Evolutionary conservation across 2,888 invertebrate genomes (phyloP), one percentile per base, ranked within the genome.

Genomic region (Platypus cylindrus): DNA sequence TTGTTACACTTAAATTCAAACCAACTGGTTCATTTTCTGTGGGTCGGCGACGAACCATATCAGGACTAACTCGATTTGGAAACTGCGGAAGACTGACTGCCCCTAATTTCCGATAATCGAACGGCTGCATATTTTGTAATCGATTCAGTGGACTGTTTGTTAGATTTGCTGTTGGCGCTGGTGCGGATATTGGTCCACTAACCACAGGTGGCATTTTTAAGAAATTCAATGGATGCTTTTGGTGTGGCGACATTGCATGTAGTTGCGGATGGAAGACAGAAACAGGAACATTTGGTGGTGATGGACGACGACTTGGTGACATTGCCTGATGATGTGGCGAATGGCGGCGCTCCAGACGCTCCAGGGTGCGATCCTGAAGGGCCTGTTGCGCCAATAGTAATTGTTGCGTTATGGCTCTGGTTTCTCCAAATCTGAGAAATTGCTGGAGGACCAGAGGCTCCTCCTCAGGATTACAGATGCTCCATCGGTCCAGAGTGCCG

Each of bases 61-160:
- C 58, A 49, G 27, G 64, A 57, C 45, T 65, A 54, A 65, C 50
- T 66, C 63, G 62, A 62, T 32, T 46, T 9, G 49, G 68, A 66
- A 52, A 75, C 68, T 41, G 45, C 30, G 46, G 45, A 31, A 71
- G 52, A 5, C 69, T 69, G 45, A 75, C 72, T 45, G 75, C 71
- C 39, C 78, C 75, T 35, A 81, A 65, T 56, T 86, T 86, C 17
- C 90, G 75, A 56, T 84, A 91, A 60, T 93, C 91, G 58, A 90
- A 90, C 0, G 93, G 91, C 56, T 93, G 91, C 91, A 94, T 91
- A 52, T 81, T 91, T 64, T 91, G 90, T 30, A 93, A 68, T 51
- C 86, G 77, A 60, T 83, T 89, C 43, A 93, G 66, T 3, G 93
- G 91, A 63, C 76, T 75, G 53, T 72, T 68, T 30, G 62, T 63